Base-by-base conservation (phyloP, 2,113 vertebrate genomes). In the Smithornis capensis region DNA sequence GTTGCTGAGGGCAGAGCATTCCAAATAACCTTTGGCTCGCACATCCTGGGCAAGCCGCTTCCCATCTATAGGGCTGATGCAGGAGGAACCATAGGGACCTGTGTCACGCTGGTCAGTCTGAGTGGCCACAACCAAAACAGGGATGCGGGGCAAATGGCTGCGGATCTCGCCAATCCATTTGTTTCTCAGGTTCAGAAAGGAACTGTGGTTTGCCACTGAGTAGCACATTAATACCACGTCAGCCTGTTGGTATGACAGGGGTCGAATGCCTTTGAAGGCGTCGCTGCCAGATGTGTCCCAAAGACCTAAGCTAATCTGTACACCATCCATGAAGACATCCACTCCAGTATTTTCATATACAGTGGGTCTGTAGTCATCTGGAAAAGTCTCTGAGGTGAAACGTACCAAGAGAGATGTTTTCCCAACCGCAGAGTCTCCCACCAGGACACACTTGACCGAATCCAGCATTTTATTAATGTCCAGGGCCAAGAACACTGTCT, bases 341-440 rank as follows among this genome's bases (percentile, higher is more conserved):
- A 99, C 99, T 1, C 99, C 99, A 0, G 99, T 99, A 89, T 99
- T 99, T 74, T 99, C 99, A 18, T 99, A 99, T n/a, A 99, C 99
- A 0, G 99, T 99, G 56, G 99, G 99, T 96, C 97, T 99, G 94
- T 99, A 99, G 68, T 96, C 78, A 33, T 99, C 99, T 0, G 99
- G 99, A 92, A 99, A 99, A 21, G 99, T 99, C 97, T 99, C 99
- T 0, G 99, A 99, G 59, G 99, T 99, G 96, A 99, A 99, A 83
- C 99, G 99, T 42, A 99, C 98, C 96, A 99, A 88, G 37, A 99
- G 97, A 4, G 99, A 98, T 1, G 99, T 99, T 94, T 99, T 99
- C 12, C 99, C 99, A 44, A 99, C 99, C 0, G 99, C 99, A 0
- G 98, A 98, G 97, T 99, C 99, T 22, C 99, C 99, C 15, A 99